Percentiles rank a stretch among this genome's conserved stretches.
phyloP scores from a whole-genome alignment of 2,113 vertebrate species.

The Microtus oregoni region DNA sequence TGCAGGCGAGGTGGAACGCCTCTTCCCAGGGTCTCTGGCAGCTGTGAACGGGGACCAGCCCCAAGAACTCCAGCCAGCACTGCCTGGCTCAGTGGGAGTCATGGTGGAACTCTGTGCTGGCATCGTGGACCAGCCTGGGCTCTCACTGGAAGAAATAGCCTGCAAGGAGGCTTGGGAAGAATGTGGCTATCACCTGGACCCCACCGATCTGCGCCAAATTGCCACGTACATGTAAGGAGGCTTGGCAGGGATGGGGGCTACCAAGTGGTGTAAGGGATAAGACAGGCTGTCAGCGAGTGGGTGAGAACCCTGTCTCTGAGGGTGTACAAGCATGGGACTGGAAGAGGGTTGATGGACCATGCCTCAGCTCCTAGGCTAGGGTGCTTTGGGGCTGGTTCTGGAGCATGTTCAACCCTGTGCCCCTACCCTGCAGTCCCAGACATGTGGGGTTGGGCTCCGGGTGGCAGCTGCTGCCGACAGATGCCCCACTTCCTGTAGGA shows the following conservation, averaged over 20 bases:
- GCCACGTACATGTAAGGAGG: constrained; percentile 92
- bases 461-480: constrained; percentile 73
- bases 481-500: constrained; percentile 77
- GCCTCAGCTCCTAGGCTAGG: not conserved
- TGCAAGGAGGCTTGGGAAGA: constrained; percentile 94
- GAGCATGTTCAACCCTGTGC: not conserved
- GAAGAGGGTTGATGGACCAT: fast-evolving
- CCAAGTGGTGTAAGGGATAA: not conserved
- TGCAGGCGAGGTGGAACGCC: constrained; percentile 91
- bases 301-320: fast-evolving
- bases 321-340: not conserved
- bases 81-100: constrained; percentile 90
- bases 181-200: constrained; percentile 92
- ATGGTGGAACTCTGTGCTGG: constrained; percentile 96
- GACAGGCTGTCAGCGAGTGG: fast-evolving
- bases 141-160: constrained; percentile 94
- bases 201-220: constrained; percentile 89
- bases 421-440: not conserved
- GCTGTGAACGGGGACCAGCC: constrained; percentile 77
- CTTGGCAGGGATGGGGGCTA: too few relatives aligned
- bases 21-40: constrained; percentile 84
- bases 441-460: not conserved
- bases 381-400: not conserved
- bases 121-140: constrained; percentile 93
- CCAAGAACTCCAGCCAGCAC: constrained; percentile 61